Percentiles rank a stretch among this genome's conserved stretches.
Conservation (phyloP, 2,888 invertebrate species). For the Sepioteuthis lessoniana region DNA sequence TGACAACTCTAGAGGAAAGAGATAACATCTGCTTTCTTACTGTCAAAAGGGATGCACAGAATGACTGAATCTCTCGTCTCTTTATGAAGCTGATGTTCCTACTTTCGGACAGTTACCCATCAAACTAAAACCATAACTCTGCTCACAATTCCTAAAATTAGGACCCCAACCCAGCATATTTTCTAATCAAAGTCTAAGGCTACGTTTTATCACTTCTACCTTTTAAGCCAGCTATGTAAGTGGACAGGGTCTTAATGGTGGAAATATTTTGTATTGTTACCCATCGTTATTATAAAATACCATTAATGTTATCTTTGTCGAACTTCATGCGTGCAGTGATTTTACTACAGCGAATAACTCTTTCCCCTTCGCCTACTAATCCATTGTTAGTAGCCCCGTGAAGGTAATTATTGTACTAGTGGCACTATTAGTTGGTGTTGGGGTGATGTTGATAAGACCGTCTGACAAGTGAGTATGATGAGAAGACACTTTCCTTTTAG, state of each 20-base stretch:
- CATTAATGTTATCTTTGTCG: background rate
- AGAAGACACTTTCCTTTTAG: background rate
- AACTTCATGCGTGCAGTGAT: background rate
- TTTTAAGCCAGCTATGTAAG: background rate
- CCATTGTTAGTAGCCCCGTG: background rate
- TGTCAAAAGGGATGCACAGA: background rate
- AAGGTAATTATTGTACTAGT: background rate
- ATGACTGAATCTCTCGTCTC: background rate
- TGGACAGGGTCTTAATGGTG: background rate
- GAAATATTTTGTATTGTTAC: background rate
- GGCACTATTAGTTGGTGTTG: background rate
- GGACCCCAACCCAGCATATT: background rate
- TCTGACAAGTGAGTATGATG: background rate
- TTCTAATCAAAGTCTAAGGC: background rate
- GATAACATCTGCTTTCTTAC: background rate
- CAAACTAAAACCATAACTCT: background rate
- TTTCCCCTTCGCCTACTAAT: background rate
- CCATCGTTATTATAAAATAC: background rate
- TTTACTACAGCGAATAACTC: background rate
- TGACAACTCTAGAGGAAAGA: background rate
- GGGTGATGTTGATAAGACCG: background rate
- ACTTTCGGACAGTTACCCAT: background rate
- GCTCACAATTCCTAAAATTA: background rate
- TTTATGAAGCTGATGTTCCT: background rate
- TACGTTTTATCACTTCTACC: background rate